Percentiles rank a stretch among this genome's conserved stretches.
Evolutionary conservation across 2,888 invertebrate genomes (phyloP).

Genomic region (Aphidius colemani): DNA sequence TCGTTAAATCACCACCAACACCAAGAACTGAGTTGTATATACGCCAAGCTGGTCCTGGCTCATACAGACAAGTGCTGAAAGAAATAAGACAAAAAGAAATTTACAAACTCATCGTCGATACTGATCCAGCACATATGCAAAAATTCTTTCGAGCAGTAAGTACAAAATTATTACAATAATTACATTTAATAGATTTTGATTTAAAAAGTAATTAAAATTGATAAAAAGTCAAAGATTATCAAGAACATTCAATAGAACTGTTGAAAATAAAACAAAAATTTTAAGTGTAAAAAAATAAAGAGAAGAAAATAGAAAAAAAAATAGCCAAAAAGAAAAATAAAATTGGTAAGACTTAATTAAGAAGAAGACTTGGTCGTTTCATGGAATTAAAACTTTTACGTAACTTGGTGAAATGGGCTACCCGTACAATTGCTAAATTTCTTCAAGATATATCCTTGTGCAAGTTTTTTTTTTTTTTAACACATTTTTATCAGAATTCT

Average conservation of each 20-base stretch:
- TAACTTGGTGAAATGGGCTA: background rate
- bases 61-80: conserved; percentile 72
- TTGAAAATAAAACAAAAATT: background rate
- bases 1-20: conserved; percentile 74
- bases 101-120: conserved; percentile 86
- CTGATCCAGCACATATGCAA: conserved; percentile 79
- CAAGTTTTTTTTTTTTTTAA: conserved; percentile 1
- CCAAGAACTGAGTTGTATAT: conserved; percentile 77
- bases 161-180: conserved; percentile 38
- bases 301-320: background rate
- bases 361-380: conserved; percentile 10
- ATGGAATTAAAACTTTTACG: conserved; percentile 21
- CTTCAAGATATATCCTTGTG: background rate
- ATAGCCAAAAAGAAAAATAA: background rate
- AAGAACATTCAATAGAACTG: too few relatives aligned
- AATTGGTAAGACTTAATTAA: conserved; percentile 13
- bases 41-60: conserved; percentile 72
- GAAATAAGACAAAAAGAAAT: conserved; percentile 87
- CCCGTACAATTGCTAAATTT: conserved; percentile 3
- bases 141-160: conserved; percentile 87
- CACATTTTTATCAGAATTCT: conserved; percentile 5
- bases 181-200: too few relatives aligned
- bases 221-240: background rate
- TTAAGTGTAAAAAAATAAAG: background rate
- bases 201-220: conserved; percentile 2